phyloP scores from a whole-genome alignment of 2,113 vertebrate genomes.

The Microcebus griseorufus region DNA sequence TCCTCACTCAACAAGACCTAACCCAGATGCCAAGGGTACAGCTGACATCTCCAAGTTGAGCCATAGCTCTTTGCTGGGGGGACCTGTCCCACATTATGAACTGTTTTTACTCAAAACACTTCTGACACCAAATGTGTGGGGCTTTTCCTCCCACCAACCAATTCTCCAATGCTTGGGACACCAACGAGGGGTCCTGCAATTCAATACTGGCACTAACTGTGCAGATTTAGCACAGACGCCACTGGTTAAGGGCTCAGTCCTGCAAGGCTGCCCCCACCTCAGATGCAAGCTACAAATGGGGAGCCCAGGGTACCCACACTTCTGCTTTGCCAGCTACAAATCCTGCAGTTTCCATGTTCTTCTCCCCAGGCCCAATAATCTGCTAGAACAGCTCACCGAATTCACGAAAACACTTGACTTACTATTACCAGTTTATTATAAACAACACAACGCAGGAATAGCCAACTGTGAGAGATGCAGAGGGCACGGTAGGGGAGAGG shows the following conservation, averaged over 20 bases:
- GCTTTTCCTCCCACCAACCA: not conserved
- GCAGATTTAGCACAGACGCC: not conserved
- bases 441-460: not conserved
- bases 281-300: not conserved
- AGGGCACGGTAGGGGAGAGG: too few relatives aligned
- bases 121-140: not conserved
- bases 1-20: not conserved
- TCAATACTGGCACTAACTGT: not conserved
- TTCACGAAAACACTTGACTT: not conserved
- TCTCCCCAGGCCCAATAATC: not conserved
- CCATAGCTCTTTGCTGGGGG: not conserved
- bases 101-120: not conserved
- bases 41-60: not conserved
- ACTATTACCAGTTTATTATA: not conserved
- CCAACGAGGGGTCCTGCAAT: not conserved
- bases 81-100: not conserved
- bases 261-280: too few relatives aligned
- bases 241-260: not conserved
- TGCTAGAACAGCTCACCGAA: not conserved
- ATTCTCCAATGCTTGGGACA: not conserved
- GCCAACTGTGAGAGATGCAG: not conserved
- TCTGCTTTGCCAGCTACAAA: not conserved
- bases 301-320: not conserved
- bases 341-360: not conserved
- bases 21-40: rapidly evolving